phyloP scores from a whole-genome alignment of 2,888 invertebrate species.

The Hymenopus coronatus region DNA sequence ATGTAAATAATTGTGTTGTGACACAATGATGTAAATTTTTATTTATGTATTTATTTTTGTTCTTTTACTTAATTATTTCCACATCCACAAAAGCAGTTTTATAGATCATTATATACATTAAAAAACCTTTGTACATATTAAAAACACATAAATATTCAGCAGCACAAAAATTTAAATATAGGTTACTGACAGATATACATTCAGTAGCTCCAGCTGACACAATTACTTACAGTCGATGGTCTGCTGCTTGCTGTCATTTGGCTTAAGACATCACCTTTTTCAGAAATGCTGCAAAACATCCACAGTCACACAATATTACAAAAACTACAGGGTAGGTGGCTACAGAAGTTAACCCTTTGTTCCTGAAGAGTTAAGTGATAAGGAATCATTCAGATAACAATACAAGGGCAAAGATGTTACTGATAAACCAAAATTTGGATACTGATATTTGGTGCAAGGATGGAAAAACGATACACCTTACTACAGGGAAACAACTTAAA shows the following conservation, averaged over 20 bases:
- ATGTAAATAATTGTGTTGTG: no score
- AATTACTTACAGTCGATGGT: not conserved
- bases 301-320: slow-evolving; percentile 14
- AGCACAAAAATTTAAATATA: not conserved
- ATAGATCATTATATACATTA: not conserved
- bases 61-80: not conserved
- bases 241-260: slow-evolving; percentile 23
- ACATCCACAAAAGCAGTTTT: not conserved
- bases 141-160: not conserved
- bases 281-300: slow-evolving; percentile 65
- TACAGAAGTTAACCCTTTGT: not conserved
- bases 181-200: not conserved
- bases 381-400: not conserved
- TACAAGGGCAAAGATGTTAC: not conserved
- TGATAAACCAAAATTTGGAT: not conserved
- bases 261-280: slow-evolving; percentile 71
- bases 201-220: not conserved
- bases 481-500: not conserved
- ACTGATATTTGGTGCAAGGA: not conserved
- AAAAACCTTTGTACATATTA: not conserved
- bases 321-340: not conserved
- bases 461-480: not conserved
- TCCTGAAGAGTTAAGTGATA: not conserved
- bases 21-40: no score
- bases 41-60: not conserved